Evolutionary conservation across 64 coral and sea anemone genomes (phyloP), one percentile per base, ranked within the genome.

Genomic region (Acropora tenuis): DNA sequence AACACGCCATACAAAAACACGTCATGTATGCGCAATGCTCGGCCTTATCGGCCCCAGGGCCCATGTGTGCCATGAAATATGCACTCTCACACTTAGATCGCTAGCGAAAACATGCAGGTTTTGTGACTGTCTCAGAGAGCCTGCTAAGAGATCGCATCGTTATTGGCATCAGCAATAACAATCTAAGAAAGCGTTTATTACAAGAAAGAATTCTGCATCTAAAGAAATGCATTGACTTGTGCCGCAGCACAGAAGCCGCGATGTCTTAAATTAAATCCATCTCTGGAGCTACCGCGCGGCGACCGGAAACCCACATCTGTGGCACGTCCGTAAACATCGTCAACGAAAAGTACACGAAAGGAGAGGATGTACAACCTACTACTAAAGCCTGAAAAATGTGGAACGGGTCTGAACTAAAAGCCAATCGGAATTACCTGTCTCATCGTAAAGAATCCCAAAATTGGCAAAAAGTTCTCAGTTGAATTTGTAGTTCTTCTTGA

Each of bases 281-380:
- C 41, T 59, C 80, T 61, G 55, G 63, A 58, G 19, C 41, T 43
- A 61, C 80, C 5, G 55, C 10, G 57, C 53, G 8, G 42, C 53
- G 80, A 57, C 48, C 59, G 59, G 40, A 52, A 41, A 82, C 58
- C 49, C 19, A 40, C 49, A 53, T 60, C 43, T 78, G 90, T 78
- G 90, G 90, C 1, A 55, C 73, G 17, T 92, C 90, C 1, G 69
- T 92, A 6, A 92, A 92, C 47, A 65, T 75, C 45, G 44, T 92
- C 57, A 84, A 74, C 41, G 13, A 84, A 61, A 44, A 20, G 1
- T 59, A 91, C 79, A n/a, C 69, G 30, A 83, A 43, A 67, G 68
- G 50, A 84, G 13, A 61, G 59, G 59, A 61, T 61, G 4, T 61
- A 61, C 59, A 61, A 61, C 59, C 59, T 61, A 61, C 59, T 61